Percentiles rank a stretch among this genome's conserved stretches.
Conservation (phyloP, 2,888 invertebrate genomes). For the Drosophila birchii region DNA sequence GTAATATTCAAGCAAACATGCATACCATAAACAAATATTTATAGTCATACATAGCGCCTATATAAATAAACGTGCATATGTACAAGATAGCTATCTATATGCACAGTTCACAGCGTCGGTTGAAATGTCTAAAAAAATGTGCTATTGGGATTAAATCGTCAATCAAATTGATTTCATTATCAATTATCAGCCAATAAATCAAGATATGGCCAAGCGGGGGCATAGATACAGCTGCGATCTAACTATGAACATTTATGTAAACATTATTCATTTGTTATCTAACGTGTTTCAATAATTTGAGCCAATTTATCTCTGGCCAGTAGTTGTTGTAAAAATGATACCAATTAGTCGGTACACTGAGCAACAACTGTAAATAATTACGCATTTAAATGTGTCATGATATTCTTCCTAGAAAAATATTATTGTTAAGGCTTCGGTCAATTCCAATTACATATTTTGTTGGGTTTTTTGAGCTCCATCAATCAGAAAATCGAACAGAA, state of each 20-base stretch:
- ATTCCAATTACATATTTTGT: conserved; percentile 5
- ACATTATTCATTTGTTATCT: conserved; percentile 8
- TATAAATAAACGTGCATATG: conserved; percentile 15
- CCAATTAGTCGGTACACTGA: conserved; percentile 4
- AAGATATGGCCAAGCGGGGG: conserved; percentile 14
- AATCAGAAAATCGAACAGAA: neutral
- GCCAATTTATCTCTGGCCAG: conserved; percentile 17
- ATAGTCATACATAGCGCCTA: conserved; percentile 11
- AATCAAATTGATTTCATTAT: conserved; percentile 50
- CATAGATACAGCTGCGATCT: conserved; percentile 17
- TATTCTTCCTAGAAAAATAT: conserved; percentile 9
- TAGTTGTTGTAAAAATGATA: conserved; percentile 21
- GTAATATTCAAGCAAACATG: conserved; percentile 17
- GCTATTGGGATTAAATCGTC: conserved; percentile 40
- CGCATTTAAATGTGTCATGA: neutral
- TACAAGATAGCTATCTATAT: conserved; percentile 1
- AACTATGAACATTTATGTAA: conserved; percentile 8
- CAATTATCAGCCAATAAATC: conserved; percentile 42
- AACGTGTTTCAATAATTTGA: conserved; percentile 7
- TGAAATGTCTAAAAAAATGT: conserved; percentile 13
- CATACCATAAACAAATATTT: conserved; percentile 30
- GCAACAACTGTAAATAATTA: conserved; percentile 5
- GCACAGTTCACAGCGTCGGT: neutral
- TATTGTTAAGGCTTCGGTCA: neutral
- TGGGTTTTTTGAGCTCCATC: neutral